Conservation (phyloP, 2,797 vertebrate genomes). For the Vireo griseus region DNA sequence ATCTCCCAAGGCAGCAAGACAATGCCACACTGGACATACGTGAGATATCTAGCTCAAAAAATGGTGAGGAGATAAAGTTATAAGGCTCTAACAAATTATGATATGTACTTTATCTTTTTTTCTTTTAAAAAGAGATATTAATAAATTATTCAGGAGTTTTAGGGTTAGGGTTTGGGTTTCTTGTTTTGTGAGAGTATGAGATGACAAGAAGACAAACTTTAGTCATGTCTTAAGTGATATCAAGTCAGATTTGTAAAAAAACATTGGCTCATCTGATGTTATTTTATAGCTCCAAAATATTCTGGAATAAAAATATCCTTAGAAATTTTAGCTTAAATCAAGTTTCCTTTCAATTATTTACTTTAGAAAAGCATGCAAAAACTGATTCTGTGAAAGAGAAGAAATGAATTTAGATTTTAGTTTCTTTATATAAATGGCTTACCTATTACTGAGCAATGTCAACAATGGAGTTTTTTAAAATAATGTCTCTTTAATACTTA, state of each 20-base stretch:
- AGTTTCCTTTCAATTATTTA: not conserved
- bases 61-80: not conserved
- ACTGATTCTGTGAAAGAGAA: not conserved
- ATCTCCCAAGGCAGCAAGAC: not conserved
- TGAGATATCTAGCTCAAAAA: not conserved
- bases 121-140: not conserved
- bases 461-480: not conserved
- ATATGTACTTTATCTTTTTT: not conserved
- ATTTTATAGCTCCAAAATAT: not conserved
- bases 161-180: not conserved
- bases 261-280: not conserved
- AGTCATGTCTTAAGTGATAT: not conserved
- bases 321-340: not conserved
- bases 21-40: not conserved
- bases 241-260: not conserved
- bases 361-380: not conserved
- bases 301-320: not conserved
- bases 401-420: not conserved
- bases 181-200: not conserved
- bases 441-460: not conserved
- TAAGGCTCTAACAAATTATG: not conserved
- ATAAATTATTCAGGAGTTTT: not conserved
- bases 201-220: not conserved
- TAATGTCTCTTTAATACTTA: not conserved
- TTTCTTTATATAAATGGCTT: not conserved